Conservation (phyloP, 2,113 vertebrate genomes). For the Mugil cephalus region DNA sequence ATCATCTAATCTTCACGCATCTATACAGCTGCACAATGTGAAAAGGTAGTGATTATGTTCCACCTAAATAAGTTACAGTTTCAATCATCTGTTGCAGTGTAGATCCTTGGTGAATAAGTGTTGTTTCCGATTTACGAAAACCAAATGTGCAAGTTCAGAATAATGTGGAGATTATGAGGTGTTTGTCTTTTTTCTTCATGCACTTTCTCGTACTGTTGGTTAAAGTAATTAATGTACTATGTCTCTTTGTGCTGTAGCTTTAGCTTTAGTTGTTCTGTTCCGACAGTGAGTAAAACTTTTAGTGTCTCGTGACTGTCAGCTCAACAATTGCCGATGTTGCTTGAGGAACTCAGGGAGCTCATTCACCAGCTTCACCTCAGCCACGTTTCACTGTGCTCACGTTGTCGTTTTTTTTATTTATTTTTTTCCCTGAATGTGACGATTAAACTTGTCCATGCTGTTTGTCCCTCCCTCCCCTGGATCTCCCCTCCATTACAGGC, state of each 20-base stretch:
- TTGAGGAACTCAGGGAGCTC: slow-evolving; percentile 1
- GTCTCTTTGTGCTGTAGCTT: no score
- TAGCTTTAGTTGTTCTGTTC: no score
- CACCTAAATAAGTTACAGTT: no score
- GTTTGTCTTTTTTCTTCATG: background rate
- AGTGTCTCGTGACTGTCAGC: background rate
- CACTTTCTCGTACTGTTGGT: background rate
- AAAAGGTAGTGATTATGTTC: no score
- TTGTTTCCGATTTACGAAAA: no score
- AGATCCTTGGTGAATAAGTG: no score
- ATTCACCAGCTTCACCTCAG: slow-evolving; percentile 6
- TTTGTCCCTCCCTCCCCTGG: slow-evolving; percentile 81
- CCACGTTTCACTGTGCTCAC: slow-evolving; percentile 28
- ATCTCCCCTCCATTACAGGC: slow-evolving; percentile 89
- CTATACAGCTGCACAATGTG: no score
- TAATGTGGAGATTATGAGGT: no score
- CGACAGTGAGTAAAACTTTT: background rate
- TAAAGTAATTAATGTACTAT: no score
- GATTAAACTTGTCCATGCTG: slow-evolving; percentile 77
- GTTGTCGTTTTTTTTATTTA: slow-evolving; percentile 35
- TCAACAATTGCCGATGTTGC: background rate
- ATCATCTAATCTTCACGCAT: no score
- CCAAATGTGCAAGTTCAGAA: no score
- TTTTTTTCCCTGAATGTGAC: slow-evolving; percentile 75
- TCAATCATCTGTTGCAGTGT: no score